Percentiles rank a stretch among this genome's conserved stretches.
Conservation (phyloP, 2,888 invertebrate genomes). For the Latheticus oryzae region DNA sequence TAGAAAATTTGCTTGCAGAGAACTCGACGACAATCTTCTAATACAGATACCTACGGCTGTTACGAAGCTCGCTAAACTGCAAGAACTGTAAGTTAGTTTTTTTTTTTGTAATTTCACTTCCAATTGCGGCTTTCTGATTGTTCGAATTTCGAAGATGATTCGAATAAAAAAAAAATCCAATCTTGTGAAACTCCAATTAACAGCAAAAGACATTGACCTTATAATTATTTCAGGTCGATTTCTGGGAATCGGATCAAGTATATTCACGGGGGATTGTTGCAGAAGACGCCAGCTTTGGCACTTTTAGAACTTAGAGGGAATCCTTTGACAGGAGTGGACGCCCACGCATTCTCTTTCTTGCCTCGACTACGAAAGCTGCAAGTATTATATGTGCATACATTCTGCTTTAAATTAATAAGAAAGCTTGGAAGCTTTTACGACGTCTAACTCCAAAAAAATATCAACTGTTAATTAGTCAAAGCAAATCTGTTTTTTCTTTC, state of each 20-base stretch:
- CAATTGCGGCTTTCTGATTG: slow-evolving; percentile 29
- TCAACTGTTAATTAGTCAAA: no score
- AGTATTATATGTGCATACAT: slow-evolving; percentile 65
- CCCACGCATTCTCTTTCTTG: slow-evolving; percentile 79
- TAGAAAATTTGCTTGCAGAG: slow-evolving; percentile 68
- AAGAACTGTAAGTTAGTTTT: slow-evolving; percentile 88
- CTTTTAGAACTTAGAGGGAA: slow-evolving; percentile 87
- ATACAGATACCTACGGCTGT: slow-evolving; percentile 82
- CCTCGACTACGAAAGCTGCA: slow-evolving; percentile 84
- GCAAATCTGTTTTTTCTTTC: slow-evolving; percentile 31
- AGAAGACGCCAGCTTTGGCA: slow-evolving; percentile 75
- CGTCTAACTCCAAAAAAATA: slow-evolving; percentile 5
- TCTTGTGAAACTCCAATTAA: slow-evolving; percentile 3
- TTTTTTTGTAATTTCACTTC: slow-evolving; percentile 21
- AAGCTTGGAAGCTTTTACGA: slow-evolving; percentile 10
- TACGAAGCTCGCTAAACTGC: slow-evolving; percentile 78
- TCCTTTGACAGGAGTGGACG: slow-evolving; percentile 78
- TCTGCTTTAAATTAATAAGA: slow-evolving; percentile 28
- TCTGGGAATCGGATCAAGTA: slow-evolving; percentile 85
- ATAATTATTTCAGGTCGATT: slow-evolving; percentile 73
- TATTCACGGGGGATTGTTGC: slow-evolving; percentile 78
- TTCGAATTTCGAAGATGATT: no score
- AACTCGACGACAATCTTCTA: slow-evolving; percentile 81
- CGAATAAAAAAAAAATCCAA: no score
- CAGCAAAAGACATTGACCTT: slow-evolving; percentile 20